Evolutionary conservation across 1,140 invertebrate genomes (phyloP).

Genomic region (Mercenaria mercenaria): DNA sequence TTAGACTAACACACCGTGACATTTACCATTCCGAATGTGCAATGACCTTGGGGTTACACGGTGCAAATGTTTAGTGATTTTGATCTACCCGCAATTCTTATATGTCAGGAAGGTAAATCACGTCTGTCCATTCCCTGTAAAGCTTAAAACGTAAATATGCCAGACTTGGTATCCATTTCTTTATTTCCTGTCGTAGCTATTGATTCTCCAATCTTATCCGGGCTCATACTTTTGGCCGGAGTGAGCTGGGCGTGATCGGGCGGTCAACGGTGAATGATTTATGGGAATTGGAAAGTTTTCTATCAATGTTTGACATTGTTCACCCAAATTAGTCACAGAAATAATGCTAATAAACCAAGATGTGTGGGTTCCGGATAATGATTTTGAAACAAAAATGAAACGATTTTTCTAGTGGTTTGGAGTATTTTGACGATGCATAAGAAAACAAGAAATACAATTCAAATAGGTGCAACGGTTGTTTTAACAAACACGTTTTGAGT

Average conservation of each 20-base stretch:
- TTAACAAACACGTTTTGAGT: too few species aligned
- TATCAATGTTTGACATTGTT: conserved; percentile 65
- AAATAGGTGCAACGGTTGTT: too few species aligned
- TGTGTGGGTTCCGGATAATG: conserved; percentile 35
- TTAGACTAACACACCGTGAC: conserved; percentile 54
- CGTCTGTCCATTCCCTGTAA: background rate
- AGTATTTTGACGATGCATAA: background rate
- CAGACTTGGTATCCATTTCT: conserved; percentile 38
- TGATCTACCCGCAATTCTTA: conserved; percentile 47
- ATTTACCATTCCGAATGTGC: conserved; percentile 65
- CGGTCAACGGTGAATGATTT: conserved; percentile 56
- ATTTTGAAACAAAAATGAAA: conserved; percentile 59
- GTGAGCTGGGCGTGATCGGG: conserved; percentile 24
- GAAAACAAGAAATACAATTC: background rate
- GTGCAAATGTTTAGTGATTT: conserved; percentile 55
- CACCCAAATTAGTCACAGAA: conserved; percentile 55
- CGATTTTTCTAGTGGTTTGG: background rate
- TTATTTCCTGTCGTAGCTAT: conserved; percentile 24
- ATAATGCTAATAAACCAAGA: conserved; percentile 54
- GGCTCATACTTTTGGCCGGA: conserved; percentile 10
- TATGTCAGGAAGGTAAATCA: conserved; percentile 58
- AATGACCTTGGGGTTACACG: conserved; percentile 47
- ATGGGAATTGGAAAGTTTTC: conserved; percentile 64
- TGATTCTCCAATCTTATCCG: conserved; percentile 22
- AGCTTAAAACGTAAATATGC: conserved; percentile 55